phyloP scores from a whole-genome alignment of 2,113 vertebrate genomes.

The Todiramphus chloris region DNA sequence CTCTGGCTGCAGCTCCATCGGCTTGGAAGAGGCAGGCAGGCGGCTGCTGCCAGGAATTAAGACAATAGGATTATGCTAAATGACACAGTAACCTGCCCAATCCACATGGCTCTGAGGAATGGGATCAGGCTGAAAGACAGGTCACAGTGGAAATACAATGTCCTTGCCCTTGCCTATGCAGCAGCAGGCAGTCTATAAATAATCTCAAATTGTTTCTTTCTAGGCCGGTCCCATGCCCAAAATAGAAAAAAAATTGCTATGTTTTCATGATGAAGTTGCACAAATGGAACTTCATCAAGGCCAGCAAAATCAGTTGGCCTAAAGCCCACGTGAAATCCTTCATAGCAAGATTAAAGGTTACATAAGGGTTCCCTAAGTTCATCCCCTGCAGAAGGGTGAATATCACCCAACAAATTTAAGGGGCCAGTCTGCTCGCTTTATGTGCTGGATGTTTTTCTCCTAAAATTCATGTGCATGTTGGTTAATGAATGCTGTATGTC shows the following conservation, averaged over 20 bases:
- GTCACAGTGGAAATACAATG: not conserved
- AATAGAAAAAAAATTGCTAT: not conserved
- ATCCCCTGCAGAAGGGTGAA: not conserved
- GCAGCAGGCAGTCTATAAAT: not conserved
- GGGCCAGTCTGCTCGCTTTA: not conserved
- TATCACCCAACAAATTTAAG: not conserved
- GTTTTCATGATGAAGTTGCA: not conserved
- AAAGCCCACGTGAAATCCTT: not conserved
- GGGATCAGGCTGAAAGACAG: not conserved
- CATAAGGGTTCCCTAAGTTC: not conserved
- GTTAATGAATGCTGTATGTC: not conserved
- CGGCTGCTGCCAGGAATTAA: not conserved
- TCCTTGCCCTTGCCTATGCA: not conserved
- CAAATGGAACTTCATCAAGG: not conserved
- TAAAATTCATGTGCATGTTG: not conserved
- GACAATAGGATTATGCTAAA: not conserved
- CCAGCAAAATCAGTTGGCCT: not conserved
- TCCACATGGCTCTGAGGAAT: not conserved
- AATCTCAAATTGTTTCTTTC: not conserved
- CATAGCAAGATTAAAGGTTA: not conserved
- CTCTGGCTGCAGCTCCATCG: fast-evolving
- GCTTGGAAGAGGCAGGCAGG: not conserved
- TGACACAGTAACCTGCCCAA: not conserved
- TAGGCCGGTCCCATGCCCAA: not conserved
- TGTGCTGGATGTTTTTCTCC: not conserved